Conservation (phyloP, 2,113 vertebrate genomes). For the Lanius collurio region DNA sequence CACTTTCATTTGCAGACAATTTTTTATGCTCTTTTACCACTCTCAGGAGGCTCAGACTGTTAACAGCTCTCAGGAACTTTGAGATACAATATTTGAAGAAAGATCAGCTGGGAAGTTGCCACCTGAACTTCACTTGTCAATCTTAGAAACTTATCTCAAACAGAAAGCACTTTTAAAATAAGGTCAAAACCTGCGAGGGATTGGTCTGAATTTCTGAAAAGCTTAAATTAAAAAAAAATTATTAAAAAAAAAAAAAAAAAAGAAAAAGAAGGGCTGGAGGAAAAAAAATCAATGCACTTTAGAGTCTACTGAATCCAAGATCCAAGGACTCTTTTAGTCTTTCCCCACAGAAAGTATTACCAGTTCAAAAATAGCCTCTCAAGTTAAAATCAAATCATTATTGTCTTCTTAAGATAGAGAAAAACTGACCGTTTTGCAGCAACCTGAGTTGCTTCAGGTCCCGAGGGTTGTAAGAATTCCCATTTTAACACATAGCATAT, state of each 20-base stretch:
- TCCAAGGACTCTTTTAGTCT: not conserved
- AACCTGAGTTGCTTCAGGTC: not conserved
- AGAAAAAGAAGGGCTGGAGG: not conserved
- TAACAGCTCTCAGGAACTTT: constrained; percentile 35
- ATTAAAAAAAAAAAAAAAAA: not conserved
- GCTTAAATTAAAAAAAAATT: not conserved
- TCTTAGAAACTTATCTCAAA: not conserved
- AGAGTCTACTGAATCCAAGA: not conserved
- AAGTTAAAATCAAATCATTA: not conserved
- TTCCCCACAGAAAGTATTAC: not conserved
- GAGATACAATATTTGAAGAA: constrained; percentile 27
- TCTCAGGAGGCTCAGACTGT: not conserved
- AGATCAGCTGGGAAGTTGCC: not conserved
- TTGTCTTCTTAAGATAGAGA: not conserved
- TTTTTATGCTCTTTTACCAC: not conserved
- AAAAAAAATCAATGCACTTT: not conserved
- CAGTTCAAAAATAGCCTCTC: not conserved
- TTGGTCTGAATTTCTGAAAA: not conserved
- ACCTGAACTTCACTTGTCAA: not conserved
- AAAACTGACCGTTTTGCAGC: not conserved
- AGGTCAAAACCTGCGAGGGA: not conserved
- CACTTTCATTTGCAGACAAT: constrained; percentile 34
- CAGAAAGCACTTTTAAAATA: not conserved
- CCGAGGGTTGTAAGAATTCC: not conserved
- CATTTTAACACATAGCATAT: not conserved